These are phyloP conservation scores for Alosa sapidissima DNA, from an alignment of 2,797 vertebrate species.

Conservation along the genomic window DNA sequence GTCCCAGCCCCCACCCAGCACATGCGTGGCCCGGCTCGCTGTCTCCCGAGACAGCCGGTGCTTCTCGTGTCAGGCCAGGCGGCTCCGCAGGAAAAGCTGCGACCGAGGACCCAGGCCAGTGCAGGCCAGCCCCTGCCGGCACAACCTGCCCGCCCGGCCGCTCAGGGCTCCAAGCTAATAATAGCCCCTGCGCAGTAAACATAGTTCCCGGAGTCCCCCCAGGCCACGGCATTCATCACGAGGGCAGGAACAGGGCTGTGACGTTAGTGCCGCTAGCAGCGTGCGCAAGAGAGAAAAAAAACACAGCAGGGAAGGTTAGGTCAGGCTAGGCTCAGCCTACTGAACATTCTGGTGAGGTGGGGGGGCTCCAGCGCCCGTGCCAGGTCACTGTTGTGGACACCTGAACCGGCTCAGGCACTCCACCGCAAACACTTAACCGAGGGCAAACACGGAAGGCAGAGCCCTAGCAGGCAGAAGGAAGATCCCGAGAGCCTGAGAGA, in stretches of 20 bases:
- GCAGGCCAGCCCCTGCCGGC: slow-evolving; percentile 49
- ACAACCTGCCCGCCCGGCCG: slow-evolving; percentile 15
- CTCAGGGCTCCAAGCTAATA: slow-evolving; percentile 64
- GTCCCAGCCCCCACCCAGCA: slow-evolving; percentile 23
- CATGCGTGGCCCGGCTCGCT: not conserved
- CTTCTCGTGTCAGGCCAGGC: slow-evolving; percentile 56
- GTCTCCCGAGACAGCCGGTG: slow-evolving; percentile 40
- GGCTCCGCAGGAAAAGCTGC: slow-evolving; percentile 56
- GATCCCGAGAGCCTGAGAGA: no score
- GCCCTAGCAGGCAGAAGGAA: no score
- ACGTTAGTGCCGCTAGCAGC: slow-evolving; percentile 10
- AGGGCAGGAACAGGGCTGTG: slow-evolving; percentile 48
- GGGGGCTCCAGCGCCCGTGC: not conserved
- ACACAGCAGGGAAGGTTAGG: not conserved
- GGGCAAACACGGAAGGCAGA: not conserved
- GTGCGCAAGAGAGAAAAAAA: not conserved
- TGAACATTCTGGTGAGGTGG: not conserved
- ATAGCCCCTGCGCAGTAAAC: slow-evolving; percentile 73
- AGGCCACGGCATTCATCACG: slow-evolving; percentile 71
- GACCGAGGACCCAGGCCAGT: slow-evolving; percentile 44
- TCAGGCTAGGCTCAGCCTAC: not conserved
- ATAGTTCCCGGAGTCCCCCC: slow-evolving; percentile 68
- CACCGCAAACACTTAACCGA: not conserved
- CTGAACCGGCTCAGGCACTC: not conserved
- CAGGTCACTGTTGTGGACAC: not conserved